Conservation (phyloP, 2,797 vertebrate genomes). For the Varecia variegata region DNA sequence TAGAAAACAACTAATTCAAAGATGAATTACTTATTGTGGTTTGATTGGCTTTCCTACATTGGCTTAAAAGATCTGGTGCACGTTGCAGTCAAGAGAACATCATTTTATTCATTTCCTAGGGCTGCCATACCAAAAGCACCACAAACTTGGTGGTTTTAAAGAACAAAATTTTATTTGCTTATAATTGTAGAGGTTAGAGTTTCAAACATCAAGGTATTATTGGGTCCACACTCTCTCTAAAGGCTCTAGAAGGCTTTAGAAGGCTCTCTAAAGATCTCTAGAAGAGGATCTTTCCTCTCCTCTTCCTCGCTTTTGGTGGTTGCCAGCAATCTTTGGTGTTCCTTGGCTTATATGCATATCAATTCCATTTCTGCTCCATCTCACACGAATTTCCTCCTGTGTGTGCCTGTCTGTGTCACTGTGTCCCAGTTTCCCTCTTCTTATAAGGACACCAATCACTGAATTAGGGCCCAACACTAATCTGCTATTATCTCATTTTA, state of each 20-base stretch:
- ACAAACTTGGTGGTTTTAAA: not conserved
- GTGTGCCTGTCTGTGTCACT: not conserved
- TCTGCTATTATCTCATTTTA: not conserved
- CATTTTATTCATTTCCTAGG: not conserved
- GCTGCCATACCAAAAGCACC: not conserved
- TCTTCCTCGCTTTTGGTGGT: not conserved
- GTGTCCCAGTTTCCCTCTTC: not conserved
- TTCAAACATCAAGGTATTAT: not conserved
- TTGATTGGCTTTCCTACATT: slow-evolving; percentile 15
- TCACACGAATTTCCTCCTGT: not conserved
- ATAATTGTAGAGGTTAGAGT: not conserved
- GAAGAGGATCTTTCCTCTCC: accelerated
- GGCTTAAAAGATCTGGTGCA: not conserved
- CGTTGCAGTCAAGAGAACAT: not conserved
- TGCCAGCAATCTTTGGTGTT: not conserved
- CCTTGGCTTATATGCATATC: not conserved
- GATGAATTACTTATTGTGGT: not conserved
- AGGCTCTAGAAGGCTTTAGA: not conserved
- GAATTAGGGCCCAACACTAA: not conserved
- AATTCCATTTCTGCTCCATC: not conserved
- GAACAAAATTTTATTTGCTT: not conserved
- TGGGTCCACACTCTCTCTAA: not conserved
- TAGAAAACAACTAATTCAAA: slow-evolving; percentile 32
- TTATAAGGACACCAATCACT: not conserved
- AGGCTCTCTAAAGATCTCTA: no score